Evolutionary conservation across 2,113 vertebrate species (phyloP).

Genomic region (Platycercus adscitus): DNA sequence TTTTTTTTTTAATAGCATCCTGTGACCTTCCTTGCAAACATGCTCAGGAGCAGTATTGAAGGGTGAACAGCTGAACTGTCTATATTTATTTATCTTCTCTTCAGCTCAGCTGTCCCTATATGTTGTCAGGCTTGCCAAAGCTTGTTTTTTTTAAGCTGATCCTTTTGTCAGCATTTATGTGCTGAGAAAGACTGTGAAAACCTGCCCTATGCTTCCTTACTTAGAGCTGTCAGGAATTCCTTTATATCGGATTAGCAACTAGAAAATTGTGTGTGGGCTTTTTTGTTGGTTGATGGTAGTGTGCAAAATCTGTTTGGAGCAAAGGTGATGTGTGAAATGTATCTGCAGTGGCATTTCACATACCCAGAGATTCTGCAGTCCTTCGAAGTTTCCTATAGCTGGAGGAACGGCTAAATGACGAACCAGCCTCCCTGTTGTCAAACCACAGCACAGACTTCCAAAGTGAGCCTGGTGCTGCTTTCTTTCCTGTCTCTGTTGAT

Average conservation of each 20-base stretch:
- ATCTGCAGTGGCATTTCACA: not conserved
- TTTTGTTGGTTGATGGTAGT: accelerated
- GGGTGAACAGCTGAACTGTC: not conserved
- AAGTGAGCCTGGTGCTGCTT: not conserved
- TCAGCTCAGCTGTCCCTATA: not conserved
- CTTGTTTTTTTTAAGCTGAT: not conserved
- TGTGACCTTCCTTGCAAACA: not conserved
- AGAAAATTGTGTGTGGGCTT: not conserved
- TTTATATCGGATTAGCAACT: not conserved
- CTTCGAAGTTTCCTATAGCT: not conserved
- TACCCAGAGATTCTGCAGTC: not conserved
- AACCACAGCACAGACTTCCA: not conserved
- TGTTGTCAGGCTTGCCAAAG: not conserved
- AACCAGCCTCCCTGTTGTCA: not conserved
- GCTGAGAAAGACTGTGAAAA: not conserved
- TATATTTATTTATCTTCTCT: not conserved
- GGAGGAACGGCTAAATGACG: not conserved
- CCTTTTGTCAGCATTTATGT: not conserved
- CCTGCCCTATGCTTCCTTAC: not conserved
- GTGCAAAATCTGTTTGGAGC: not conserved
- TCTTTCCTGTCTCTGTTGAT: not conserved
- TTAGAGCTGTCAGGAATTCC: not conserved
- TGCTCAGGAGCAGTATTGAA: not conserved
- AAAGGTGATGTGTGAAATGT: not conserved
- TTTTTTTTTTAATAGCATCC: not conserved